These are phyloP conservation scores for Mus caroli DNA, from an alignment of 2,797 vertebrate genomes.

Conservation along the genomic window DNA sequence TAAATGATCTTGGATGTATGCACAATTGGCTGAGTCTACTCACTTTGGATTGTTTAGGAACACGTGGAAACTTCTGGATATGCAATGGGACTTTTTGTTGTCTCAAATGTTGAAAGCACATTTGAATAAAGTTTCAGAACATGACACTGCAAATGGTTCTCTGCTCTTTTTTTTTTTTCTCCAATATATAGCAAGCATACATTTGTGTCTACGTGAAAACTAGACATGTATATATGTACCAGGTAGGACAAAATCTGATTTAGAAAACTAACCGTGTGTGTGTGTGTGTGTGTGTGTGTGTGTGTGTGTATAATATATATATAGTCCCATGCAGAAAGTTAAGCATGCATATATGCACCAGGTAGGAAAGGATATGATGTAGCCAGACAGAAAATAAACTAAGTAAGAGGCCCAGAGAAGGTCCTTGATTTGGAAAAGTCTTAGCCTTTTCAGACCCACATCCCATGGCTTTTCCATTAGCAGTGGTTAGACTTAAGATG, in stretches of 20 bases:
- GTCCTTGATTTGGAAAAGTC: slow-evolving; percentile 69
- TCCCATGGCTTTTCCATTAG: slow-evolving; percentile 44
- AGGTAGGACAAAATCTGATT: slow-evolving; percentile 7
- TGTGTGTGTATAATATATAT: too few species aligned
- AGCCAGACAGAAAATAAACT: slow-evolving; percentile 71
- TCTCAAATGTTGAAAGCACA: background rate
- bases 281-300: too few species aligned
- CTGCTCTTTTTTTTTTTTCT: background rate
- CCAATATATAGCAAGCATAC: background rate
- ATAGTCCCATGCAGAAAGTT: background rate
- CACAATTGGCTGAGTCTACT: background rate
- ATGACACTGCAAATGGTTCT: slow-evolving; percentile 33
- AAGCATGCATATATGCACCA: background rate
- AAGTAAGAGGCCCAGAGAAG: slow-evolving; percentile 48
- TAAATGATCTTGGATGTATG: background rate
- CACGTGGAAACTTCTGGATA: slow-evolving; percentile 1
- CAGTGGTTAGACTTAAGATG: slow-evolving; percentile 50
- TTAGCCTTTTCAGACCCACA: slow-evolving; percentile 63
- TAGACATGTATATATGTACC: background rate
- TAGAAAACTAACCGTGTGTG: background rate
- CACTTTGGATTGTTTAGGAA: slow-evolving; percentile 36
- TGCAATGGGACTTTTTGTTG: background rate
- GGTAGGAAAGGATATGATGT: background rate
- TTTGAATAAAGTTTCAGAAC: slow-evolving; percentile 35
- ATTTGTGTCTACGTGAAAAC: background rate